Conservation (phyloP, 2,797 vertebrate species). For the Chromis chromis region DNA sequence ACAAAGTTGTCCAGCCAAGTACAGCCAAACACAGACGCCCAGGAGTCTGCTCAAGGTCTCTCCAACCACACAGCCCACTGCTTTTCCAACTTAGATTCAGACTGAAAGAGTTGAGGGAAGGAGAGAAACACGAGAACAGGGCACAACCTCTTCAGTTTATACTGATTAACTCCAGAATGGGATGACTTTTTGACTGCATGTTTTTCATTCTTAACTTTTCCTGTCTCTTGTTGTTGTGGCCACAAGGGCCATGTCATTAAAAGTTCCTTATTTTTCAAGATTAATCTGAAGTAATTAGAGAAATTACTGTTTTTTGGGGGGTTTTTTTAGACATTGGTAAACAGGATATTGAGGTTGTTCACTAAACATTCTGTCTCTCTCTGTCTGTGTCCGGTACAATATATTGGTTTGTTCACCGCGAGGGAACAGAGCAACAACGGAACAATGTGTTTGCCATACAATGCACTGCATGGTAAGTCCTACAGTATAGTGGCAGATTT, state of each 20-base stretch:
- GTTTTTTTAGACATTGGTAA: slow-evolving; percentile 52
- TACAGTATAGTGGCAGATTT: slow-evolving; percentile 40
- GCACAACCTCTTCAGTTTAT: slow-evolving; percentile 52
- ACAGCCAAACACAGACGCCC: slow-evolving; percentile 75
- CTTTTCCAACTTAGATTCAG: slow-evolving; percentile 65
- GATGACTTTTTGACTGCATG: slow-evolving; percentile 52
- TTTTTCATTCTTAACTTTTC: slow-evolving; percentile 43
- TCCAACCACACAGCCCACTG: slow-evolving; percentile 71
- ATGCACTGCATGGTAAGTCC: slow-evolving; percentile 71
- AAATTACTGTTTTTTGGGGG: slow-evolving; percentile 2
- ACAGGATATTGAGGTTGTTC: slow-evolving; percentile 65
- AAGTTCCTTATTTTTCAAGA: slow-evolving; percentile 32
- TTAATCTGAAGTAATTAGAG: slow-evolving; percentile 31
- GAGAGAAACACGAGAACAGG: slow-evolving; percentile 49
- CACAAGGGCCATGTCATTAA: slow-evolving; percentile 30
- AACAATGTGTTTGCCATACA: slow-evolving; percentile 48
- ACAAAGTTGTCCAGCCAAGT: slow-evolving; percentile 70
- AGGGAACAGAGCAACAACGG: slow-evolving; percentile 60
- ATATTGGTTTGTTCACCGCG: slow-evolving; percentile 62
- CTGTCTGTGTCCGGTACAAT: slow-evolving; percentile 68
- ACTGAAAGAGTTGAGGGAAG: slow-evolving; percentile 38
- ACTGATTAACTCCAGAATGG: slow-evolving; percentile 37
- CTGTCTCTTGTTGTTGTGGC: slow-evolving; percentile 39
- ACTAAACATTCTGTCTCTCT: slow-evolving; percentile 69
- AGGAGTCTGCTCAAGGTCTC: slow-evolving; percentile 80